Evolutionary conservation across 2,797 vertebrate species (phyloP).

Genomic region (Channallabes apus): DNA sequence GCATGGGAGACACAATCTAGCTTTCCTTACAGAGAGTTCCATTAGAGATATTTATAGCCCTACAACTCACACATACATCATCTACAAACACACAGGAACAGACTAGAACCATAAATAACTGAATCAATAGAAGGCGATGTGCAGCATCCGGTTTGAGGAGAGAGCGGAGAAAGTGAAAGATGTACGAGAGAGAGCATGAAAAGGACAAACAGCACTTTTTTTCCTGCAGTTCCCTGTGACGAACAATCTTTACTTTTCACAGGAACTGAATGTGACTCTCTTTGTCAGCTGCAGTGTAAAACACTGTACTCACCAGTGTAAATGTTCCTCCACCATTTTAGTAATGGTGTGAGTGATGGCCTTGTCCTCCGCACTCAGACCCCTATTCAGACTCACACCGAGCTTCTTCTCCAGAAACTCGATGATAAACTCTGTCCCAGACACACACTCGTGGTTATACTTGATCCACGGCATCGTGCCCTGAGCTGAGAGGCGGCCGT

Average conservation of each 20-base stretch:
- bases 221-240: neutral
- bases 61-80: constrained; percentile 14
- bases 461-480: constrained; percentile 99
- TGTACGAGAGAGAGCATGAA: neutral
- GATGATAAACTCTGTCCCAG: constrained; percentile 95
- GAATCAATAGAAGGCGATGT: constrained; percentile 56
- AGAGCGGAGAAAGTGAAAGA: neutral
- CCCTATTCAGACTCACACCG: constrained; percentile 91
- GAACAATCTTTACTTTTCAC: neutral
- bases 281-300: neutral
- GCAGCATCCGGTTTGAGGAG: neutral
- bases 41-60: constrained; percentile 34
- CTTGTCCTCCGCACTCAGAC: constrained; percentile 87
- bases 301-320: constrained; percentile 86
- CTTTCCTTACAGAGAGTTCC: constrained; percentile 29
- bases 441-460: constrained; percentile 92
- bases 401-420: constrained; percentile 98
- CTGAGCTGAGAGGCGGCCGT: constrained; percentile 95
- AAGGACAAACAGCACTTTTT: neutral
- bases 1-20: neutral
- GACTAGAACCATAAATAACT: constrained; percentile 67
- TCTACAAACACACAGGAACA: constrained; percentile 36
- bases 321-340: constrained; percentile 97
- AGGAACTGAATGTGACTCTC: neutral
- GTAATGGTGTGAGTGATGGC: constrained; percentile 90